Conservation (phyloP, 2,797 vertebrate genomes). For the Paramormyrops hopkinsi region DNA sequence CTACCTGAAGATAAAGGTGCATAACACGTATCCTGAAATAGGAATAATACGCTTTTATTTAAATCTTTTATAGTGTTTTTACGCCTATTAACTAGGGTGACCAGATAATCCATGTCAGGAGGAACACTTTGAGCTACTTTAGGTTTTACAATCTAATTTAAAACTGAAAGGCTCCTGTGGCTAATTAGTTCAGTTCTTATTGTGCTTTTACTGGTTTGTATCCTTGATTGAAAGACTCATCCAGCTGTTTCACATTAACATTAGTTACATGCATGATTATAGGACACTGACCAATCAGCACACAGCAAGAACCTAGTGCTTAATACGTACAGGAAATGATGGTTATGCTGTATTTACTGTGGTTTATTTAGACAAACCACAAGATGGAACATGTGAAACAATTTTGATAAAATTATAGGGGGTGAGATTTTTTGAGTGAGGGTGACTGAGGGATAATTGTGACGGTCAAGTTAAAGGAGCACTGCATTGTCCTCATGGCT, state of each 20-base stretch:
- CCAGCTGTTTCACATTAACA: not conserved
- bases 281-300: not conserved
- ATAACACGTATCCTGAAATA: not conserved
- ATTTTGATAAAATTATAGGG: not conserved
- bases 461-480: not conserved
- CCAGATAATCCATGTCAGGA: not conserved
- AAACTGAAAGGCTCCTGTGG: not conserved
- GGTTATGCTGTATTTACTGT: not conserved
- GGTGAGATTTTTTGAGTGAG: not conserved
- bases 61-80: not conserved
- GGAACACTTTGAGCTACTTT: not conserved
- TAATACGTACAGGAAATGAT: not conserved
- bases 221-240: not conserved
- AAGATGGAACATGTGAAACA: not conserved
- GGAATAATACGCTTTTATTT: not conserved
- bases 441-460: not conserved
- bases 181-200: not conserved
- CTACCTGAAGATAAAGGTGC: not conserved
- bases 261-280: not conserved
- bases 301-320: not conserved
- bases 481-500: not conserved
- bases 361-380: not conserved
- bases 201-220: not conserved
- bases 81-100: not conserved
- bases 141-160: not conserved